A percentile compares a stretch with the other conserved stretches of the same genome.
These are phyloP conservation scores for Poeciliopsis retropinna DNA, from an alignment of 2,113 vertebrate genomes.

Conservation along the genomic window DNA sequence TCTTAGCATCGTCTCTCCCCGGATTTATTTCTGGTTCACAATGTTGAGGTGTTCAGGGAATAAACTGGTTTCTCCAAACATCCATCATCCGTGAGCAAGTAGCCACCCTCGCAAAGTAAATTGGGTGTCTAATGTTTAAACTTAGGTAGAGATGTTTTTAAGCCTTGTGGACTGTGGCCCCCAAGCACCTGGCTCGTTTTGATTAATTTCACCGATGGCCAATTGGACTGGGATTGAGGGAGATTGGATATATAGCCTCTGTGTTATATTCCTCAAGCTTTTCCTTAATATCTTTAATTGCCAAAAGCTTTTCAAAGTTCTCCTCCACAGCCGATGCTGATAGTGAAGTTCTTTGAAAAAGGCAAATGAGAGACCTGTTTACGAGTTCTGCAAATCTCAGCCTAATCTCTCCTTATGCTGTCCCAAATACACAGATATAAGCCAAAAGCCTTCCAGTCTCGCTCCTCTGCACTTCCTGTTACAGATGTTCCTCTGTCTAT, in stretches of 20 bases:
- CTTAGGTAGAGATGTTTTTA: neutral
- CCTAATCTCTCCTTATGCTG: constrained; percentile 45
- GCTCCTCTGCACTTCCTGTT: constrained; percentile 46
- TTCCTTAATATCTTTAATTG: neutral
- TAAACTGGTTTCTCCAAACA: neutral
- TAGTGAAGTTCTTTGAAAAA: neutral
- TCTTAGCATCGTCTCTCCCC: too few species aligned
- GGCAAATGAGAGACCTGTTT: constrained; percentile 1
- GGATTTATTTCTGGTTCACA: too few species aligned
- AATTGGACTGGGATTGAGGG: neutral
- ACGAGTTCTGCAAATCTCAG: constrained; percentile 6
- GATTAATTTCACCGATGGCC: neutral
- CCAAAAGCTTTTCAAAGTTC: neutral
- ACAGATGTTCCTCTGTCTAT: constrained; percentile 52
- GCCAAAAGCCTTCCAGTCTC: constrained; percentile 51
- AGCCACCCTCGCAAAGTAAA: neutral
- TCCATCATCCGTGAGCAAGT: neutral
- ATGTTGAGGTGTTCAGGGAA: neutral
- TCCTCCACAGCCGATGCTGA: neutral
- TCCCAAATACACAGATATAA: constrained; percentile 35
- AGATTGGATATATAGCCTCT: neutral
- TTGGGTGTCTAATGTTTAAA: neutral
- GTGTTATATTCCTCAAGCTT: too few species aligned
- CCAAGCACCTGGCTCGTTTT: neutral
- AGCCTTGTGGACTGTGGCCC: too few species aligned